phyloP scores from a whole-genome alignment of 2,888 invertebrate species.

The Gibbula magus region DNA sequence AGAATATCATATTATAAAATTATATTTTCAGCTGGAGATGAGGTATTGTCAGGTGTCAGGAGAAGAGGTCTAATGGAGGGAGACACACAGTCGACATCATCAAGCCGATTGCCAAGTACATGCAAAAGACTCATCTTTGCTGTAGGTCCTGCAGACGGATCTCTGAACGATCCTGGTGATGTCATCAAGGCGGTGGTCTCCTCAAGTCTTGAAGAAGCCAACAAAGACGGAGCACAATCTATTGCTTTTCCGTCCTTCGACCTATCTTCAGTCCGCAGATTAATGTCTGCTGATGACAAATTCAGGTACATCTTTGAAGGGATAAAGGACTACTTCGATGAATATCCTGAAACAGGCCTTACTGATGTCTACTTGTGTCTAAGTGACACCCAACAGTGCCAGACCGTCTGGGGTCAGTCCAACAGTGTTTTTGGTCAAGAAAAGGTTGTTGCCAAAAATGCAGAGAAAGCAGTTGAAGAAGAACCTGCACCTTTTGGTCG shows the following conservation, averaged over 20 bases:
- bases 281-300: neutral
- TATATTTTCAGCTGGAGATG: neutral
- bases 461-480: neutral
- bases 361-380: neutral
- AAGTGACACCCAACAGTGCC: neutral
- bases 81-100: neutral
- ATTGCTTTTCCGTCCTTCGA: neutral
- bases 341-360: neutral
- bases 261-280: neutral
- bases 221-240: neutral
- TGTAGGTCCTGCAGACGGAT: neutral
- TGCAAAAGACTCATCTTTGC: neutral
- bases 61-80: neutral
- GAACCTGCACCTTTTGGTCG: no score
- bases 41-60: neutral
- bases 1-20: neutral
- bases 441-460: neutral
- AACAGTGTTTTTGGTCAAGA: neutral
- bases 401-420: neutral
- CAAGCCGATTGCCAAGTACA: neutral
- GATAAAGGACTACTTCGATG: neutral
- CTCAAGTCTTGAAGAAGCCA: neutral
- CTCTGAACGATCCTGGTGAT: neutral
- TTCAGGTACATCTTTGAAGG: neutral
- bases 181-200: neutral